Conservation (phyloP, 2,888 invertebrate genomes). For the Himalopsyche japonica region DNA sequence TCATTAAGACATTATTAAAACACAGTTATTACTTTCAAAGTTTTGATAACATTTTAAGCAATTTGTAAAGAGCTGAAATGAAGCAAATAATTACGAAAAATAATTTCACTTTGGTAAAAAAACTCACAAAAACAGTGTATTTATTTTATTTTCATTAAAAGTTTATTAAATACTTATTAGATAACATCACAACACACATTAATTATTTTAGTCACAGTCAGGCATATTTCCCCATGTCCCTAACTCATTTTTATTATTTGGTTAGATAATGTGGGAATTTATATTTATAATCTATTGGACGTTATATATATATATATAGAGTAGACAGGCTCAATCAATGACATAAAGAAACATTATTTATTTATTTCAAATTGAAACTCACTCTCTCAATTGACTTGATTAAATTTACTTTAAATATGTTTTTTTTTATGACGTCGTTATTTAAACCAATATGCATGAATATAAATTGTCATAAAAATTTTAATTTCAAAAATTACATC, state of each 20-base stretch:
- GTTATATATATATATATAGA: conserved; percentile 1
- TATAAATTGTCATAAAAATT: no score
- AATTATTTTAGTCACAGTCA: neutral
- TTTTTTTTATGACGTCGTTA: no score
- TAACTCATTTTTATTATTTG: neutral
- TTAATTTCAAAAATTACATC: no score
- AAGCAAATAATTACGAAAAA: no score
- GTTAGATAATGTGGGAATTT: neutral
- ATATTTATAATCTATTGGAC: conserved; percentile 11
- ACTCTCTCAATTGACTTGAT: no score
- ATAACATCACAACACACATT: neutral
- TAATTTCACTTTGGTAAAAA: neutral
- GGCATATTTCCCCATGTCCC: neutral
- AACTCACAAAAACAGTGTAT: neutral
- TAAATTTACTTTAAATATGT: no score
- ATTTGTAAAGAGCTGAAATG: no score
- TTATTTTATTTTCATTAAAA: neutral
- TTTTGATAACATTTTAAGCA: no score
- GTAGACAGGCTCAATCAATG: neutral
- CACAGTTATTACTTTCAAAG: no score
- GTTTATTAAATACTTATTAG: neutral
- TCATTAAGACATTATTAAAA: no score
- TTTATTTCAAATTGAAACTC: no score
- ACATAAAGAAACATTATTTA: neutral
- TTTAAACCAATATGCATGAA: no score